Evolutionary conservation across 2,888 invertebrate genomes (phyloP).

Genomic region (Loripinus fragilis): DNA sequence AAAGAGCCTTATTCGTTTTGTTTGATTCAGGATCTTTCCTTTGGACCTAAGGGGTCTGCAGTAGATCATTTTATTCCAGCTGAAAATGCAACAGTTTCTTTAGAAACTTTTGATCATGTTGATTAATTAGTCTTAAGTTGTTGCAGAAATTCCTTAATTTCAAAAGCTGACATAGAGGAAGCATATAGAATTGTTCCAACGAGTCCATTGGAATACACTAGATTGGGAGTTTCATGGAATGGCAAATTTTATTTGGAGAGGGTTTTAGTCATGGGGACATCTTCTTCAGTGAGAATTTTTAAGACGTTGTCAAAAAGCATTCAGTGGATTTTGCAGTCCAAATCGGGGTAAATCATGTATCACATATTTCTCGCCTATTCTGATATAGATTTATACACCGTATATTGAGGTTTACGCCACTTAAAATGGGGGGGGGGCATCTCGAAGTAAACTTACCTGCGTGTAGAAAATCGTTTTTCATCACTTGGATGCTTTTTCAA

Average conservation of each 20-base stretch:
- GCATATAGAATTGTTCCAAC: slow-evolving; percentile 53
- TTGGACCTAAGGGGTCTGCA: slow-evolving; percentile 22
- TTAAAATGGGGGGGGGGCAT: too few relatives aligned
- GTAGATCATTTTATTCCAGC: slow-evolving; percentile 41
- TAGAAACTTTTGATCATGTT: slow-evolving; percentile 45
- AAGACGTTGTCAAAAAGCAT: slow-evolving; percentile 36
- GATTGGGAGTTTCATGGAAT: slow-evolving; percentile 45
- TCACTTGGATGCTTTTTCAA: too few relatives aligned
- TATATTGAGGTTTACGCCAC: too few relatives aligned
- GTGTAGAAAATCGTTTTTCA: too few relatives aligned
- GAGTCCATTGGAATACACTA: slow-evolving; percentile 39
- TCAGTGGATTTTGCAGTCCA: slow-evolving; percentile 40
- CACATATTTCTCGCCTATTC: too few relatives aligned
- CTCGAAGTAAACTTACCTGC: too few relatives aligned
- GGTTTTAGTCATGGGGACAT: slow-evolving; percentile 51
- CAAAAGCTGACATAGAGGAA: slow-evolving; percentile 54
- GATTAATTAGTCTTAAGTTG: slow-evolving; percentile 22
- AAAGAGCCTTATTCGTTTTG: slow-evolving; percentile 19
- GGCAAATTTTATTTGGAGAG: slow-evolving; percentile 44
- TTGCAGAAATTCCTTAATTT: slow-evolving; percentile 33
- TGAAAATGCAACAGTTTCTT: slow-evolving; percentile 31
- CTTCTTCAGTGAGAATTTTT: slow-evolving; percentile 44
- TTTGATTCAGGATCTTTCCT: slow-evolving; percentile 56
- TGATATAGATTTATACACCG: too few relatives aligned
- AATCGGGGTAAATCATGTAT: background rate